phyloP scores from a whole-genome alignment of 2,888 invertebrate species.

The Pomacea canaliculata region DNA sequence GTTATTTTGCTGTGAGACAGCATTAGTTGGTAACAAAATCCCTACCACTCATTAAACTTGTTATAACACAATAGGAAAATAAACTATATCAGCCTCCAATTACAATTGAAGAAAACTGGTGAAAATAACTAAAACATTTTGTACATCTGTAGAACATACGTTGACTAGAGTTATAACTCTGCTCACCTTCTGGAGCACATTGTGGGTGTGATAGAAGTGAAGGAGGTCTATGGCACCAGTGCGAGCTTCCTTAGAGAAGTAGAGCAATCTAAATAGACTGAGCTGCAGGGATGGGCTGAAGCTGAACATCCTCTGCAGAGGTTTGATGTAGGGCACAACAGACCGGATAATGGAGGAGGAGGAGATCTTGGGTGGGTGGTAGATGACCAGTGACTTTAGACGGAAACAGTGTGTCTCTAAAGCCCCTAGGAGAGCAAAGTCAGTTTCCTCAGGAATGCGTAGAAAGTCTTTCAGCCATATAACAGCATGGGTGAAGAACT shows the following conservation, averaged over 20 bases:
- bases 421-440: slow-evolving; percentile 23
- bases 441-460: slow-evolving; percentile 4
- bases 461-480: slow-evolving; percentile 30
- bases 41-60: no score
- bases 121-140: no score
- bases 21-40: no score
- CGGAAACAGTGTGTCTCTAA: slow-evolving; percentile 24
- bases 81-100: no score
- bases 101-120: no score
- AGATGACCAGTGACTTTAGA: slow-evolving; percentile 4
- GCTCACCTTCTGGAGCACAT: not conserved
- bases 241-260: slow-evolving; percentile 24
- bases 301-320: slow-evolving; percentile 18
- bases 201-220: slow-evolving; percentile 16
- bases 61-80: no score
- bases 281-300: slow-evolving; percentile 2
- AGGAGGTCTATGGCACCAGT: slow-evolving; percentile 16
- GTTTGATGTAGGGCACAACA: slow-evolving; percentile 16
- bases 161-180: no score
- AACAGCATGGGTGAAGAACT: slow-evolving; percentile 27
- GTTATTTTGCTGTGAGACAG: no score
- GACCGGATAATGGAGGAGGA: slow-evolving; percentile 16
- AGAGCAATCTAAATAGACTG: slow-evolving; percentile 26
- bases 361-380: slow-evolving; percentile 29
- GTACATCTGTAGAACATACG: no score